These are phyloP conservation scores for Timandra comae DNA, from an alignment of 2,888 invertebrate species.

Conservation along the genomic window DNA sequence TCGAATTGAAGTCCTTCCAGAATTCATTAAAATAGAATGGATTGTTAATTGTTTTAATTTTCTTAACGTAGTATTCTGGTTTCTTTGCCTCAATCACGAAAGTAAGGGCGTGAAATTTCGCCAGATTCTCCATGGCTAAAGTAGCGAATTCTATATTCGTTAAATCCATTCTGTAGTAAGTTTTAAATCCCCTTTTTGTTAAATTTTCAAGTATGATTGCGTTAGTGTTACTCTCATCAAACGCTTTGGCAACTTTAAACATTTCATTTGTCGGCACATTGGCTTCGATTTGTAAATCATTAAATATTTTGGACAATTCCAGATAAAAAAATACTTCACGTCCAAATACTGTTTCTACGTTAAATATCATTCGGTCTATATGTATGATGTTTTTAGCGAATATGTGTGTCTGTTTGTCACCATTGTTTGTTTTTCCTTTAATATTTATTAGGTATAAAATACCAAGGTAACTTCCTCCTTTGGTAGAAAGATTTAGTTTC, in stretches of 20 bases:
- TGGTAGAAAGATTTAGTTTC: slow-evolving; percentile 24
- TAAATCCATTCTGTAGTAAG: slow-evolving; percentile 32
- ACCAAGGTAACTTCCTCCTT: slow-evolving; percentile 44
- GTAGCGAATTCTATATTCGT: slow-evolving; percentile 39
- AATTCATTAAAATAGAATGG: slow-evolving; percentile 26
- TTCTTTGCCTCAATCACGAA: slow-evolving; percentile 32
- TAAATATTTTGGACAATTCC: slow-evolving; percentile 33
- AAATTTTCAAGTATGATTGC: slow-evolving; percentile 45
- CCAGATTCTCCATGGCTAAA: slow-evolving; percentile 37
- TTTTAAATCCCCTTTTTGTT: slow-evolving; percentile 34
- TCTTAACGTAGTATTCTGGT: slow-evolving; percentile 34
- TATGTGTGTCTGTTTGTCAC: slow-evolving; percentile 35
- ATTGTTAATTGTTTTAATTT: slow-evolving; percentile 24
- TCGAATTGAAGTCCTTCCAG: slow-evolving; percentile 24
- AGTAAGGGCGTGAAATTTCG: slow-evolving; percentile 46
- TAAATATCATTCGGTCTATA: slow-evolving; percentile 18
- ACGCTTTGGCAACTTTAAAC: slow-evolving; percentile 35
- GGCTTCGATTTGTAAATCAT: slow-evolving; percentile 36
- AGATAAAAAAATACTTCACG: slow-evolving; percentile 38
- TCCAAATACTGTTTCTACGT: slow-evolving; percentile 25
- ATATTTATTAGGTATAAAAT: slow-evolving; percentile 35
- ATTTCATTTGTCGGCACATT: slow-evolving; percentile 33
- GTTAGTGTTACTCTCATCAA: slow-evolving; percentile 30
- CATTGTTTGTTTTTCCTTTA: slow-evolving; percentile 33
- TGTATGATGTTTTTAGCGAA: slow-evolving; percentile 37